Base-by-base conservation (phyloP, 2,113 vertebrate species). In the Phalacrocorax pelagicus region DNA sequence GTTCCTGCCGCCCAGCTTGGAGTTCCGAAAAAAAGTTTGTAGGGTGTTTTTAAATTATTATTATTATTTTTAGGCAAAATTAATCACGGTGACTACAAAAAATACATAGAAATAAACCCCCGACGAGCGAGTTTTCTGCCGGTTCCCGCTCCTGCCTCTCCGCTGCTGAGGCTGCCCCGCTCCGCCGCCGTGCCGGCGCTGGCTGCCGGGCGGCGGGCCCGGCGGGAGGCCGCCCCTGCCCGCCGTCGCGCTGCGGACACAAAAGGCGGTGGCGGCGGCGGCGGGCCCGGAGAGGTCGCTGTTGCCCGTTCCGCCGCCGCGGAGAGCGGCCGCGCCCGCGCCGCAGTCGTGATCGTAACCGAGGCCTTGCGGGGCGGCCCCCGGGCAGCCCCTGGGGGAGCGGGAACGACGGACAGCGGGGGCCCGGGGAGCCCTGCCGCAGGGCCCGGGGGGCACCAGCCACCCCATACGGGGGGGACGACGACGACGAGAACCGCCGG, bases 381-480 rank as follows among this genome's bases (percentile, higher is more conserved):
- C 38, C 38, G 38, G 38, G 38, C 38, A 38, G 38, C 38, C 38
- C 38, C 38, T 10, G 38, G 38, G 38, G 38, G 38, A 38, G 38
- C 38, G 38, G 38, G 38, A 38, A 38, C 38, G 38, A 38, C 38
- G 38, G 38, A 38, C 38, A 38, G 38, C 38, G 38, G 38, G 38
- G 38, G 38, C 38, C 44, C 20, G 8, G 44, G 90, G 3, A 71
- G 20, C 36, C 26, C 46, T 8, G 72, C 6, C 3, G 21, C 58
- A 6, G 78, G 17, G 29, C n/a, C 27, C 32, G 18, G 46, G 10
- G n/a, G 29, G 32, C 71, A 8, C 4, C 27, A 2, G 36, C 30
- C 29, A 5, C 5, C 2, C 55, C 8, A 10, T 6, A 0, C 15
- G 42, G 47, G 6, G 29, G 19, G n/a, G 8, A n/a, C n/a, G 1